Base-by-base conservation (phyloP, 2,113 vertebrate genomes). In the Scatophagus argus region DNA sequence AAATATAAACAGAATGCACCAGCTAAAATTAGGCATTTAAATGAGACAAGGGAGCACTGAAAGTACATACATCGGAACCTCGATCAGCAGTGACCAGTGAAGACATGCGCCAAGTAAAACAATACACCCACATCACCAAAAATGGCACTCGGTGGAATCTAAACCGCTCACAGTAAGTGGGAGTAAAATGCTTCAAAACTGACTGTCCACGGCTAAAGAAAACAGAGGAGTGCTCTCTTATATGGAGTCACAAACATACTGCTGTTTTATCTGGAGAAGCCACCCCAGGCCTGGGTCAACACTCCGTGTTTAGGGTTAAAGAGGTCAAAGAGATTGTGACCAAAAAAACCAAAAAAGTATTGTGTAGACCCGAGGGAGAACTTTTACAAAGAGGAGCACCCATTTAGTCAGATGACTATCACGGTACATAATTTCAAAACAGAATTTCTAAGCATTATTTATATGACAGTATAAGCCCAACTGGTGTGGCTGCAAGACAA, bases 131-230 rank as follows among this genome's bases (percentile, higher is more conserved):
- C 61, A 55, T 74, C 38, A 11, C 81, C 82, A 77, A 88, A 90
- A 87, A 91, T 79, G 82, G 82, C 81, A 61, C 70, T 81, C 29
- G 11, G 74, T 73, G 82, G 83, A 88, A 83, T 83, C 47, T 65
- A 67, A 85, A 67, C 56, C 32, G 27, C 11, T 52, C 38, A 41
- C 38, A 54, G 61, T 74, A 65, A 29, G 56, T 66, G 80, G 83
- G 64, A 83, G 29, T 69, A 8, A 61, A 73, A 69, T 46, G 54
- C 58, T 74, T 80, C 5, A 64, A 80, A 83, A 62, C 36, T 32
- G 39, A 64, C 36, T 46, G 36, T 72, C 79, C n/a, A 58, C 5
- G 5, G 29, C 49, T 64, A 25, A 79, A 65, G 38, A 56, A 82
- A 79, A 70, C 80, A 68, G 54, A 54, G 14, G 34, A n/a, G 25